Evolutionary conservation across 2,888 invertebrate genomes (phyloP), one percentile per base, ranked within the genome.

Genomic region (Hydrotaea cyrtoneurina): DNA sequence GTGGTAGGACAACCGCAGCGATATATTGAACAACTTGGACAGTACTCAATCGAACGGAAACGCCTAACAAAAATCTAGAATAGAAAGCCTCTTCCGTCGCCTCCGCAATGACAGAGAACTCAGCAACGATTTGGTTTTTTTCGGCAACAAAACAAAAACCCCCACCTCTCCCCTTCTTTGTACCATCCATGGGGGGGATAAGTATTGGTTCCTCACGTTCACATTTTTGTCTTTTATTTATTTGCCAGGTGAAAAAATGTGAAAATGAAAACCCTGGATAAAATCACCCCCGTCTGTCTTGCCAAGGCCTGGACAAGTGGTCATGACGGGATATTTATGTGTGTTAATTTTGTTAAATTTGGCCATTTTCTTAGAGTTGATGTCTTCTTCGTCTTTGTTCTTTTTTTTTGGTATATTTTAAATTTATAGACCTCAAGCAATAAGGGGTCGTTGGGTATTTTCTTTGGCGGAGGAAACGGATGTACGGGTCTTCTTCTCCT

Each of bases 281-380:
- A 43, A 55, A 17, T 23, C 17, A 57, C 21, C n/a, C 17, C 17
- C 15, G 53, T 50, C 19, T 36, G 39, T 3, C 2, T 57, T 57
- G n/a, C n/a, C 1, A 15, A 8, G 15, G n/a, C 50, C 74, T 62
- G 23, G 78, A 85, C 83, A 83, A 85, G 85, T 85, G 85, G 81
- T 78, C 79, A 84, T 88, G 86, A 84, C 85, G 83, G 86, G 86
- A 91, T 91, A 91, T 91, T 92, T 91, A 91, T 91, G 91, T 91
- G 91, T 92, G 91, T 91, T 91, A 91, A 91, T 91, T 92, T 91
- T 87, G 89, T 90, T 90, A n/a, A n/a, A n/a, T n/a, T n/a, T n/a
- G n/a, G 89, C 87, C 87, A 88, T 87, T 86, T 88, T 88, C 46
- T 78, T 85, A 69, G 77, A 81, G 71, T 36, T 85, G 66, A 62